A percentile compares a stretch with the other conserved stretches of the same genome.
Evolutionary conservation across 2,888 invertebrate species (phyloP).

Genomic region (Drosophila quasianomalipes): DNA sequence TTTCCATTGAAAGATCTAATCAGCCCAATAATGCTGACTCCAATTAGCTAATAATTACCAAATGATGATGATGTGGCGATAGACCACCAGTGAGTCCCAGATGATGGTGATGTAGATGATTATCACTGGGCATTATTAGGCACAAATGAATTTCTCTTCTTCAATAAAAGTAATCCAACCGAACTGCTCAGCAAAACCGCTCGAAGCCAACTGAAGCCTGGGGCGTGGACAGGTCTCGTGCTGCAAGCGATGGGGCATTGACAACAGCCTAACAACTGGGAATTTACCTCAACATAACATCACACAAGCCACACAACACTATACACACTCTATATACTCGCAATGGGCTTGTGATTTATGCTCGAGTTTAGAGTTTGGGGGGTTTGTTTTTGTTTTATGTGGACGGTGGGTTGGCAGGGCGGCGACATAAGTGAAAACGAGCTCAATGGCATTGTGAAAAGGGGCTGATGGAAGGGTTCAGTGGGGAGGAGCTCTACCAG

Average conservation of each 20-base stretch:
- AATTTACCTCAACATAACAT: conserved; percentile 83
- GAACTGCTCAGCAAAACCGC: conserved; percentile 43
- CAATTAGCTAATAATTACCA: conserved; percentile 59
- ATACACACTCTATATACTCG: neutral
- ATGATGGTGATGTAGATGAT: conserved; percentile 83
- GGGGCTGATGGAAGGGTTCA: neutral
- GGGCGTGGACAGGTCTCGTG: conserved; percentile 14
- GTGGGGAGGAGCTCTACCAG: neutral
- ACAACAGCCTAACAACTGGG: conserved; percentile 71
- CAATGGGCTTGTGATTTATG: conserved; percentile 60
- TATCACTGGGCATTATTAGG: conserved; percentile 77
- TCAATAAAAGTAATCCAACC: conserved; percentile 11
- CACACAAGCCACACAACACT: conserved; percentile 50
- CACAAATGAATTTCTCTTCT: neutral
- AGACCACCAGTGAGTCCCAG: conserved; percentile 69
- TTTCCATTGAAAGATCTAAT: neutral
- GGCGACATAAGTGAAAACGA: conserved; percentile 67
- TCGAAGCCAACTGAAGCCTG: conserved; percentile 55
- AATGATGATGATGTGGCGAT: conserved; percentile 84
- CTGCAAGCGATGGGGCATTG: conserved; percentile 29
- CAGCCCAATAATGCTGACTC: neutral
- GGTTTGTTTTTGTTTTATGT: neutral
- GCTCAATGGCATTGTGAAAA: conserved; percentile 77
- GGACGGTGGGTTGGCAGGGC: conserved; percentile 26
- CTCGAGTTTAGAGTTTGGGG: conserved; percentile 39